phyloP scores from a whole-genome alignment of 2,113 vertebrate species.

The Notarius lentiginosus region DNA sequence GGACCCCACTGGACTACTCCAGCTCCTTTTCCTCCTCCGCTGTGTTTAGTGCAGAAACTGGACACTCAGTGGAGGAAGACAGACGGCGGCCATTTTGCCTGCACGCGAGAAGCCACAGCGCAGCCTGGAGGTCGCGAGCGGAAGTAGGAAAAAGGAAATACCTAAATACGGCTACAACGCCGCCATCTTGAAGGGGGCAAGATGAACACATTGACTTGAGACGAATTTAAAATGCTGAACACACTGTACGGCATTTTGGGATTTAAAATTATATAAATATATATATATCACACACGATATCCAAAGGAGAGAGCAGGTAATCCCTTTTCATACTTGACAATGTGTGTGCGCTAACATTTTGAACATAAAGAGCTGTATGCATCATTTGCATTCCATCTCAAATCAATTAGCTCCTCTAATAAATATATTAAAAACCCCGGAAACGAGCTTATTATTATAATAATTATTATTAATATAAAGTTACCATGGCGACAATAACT shows the following conservation, averaged over 20 bases:
- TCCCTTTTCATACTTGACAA: not conserved
- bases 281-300: too few species aligned
- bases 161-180: not conserved
- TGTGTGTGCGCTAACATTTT: not conserved
- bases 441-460: not conserved
- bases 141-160: not conserved
- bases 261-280: too few species aligned
- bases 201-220: not conserved
- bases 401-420: not conserved
- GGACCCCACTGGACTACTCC: not conserved
- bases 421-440: not conserved
- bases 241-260: not conserved
- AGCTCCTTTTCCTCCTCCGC: not conserved
- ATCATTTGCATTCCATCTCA: not conserved
- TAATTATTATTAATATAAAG: not conserved
- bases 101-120: conserved; percentile 10
- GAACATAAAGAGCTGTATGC: not conserved
- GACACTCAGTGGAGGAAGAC: conserved; percentile 52
- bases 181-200: not conserved
- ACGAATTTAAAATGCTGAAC: not conserved
- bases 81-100: conserved; percentile 47
- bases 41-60: conserved; percentile 41
- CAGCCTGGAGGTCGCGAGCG: not conserved
- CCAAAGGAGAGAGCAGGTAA: not conserved
- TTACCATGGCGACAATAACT: not conserved